These are phyloP conservation scores for Kuschelorhynchus macadamiae DNA, from an alignment of 2,888 invertebrate genomes.

Conservation along the genomic window DNA sequence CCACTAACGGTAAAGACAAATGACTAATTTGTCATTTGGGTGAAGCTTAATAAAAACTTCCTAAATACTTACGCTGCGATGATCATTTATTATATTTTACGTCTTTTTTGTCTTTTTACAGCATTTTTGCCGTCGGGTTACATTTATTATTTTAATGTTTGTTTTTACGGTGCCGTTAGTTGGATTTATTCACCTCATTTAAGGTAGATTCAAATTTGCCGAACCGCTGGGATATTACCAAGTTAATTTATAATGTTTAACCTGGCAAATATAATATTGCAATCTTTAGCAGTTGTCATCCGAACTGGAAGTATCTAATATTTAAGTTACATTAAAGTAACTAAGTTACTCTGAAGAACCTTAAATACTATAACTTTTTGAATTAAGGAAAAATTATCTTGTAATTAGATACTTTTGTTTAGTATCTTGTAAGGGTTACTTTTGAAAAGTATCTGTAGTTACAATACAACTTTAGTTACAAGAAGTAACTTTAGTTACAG, in stretches of 20 bases:
- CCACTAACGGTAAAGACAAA: conserved; percentile 43
- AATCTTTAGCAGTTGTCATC: too few relatives aligned
- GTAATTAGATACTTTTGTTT: too few relatives aligned
- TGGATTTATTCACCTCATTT: conserved; percentile 45
- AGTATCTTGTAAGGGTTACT: too few relatives aligned
- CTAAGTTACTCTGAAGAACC: too few relatives aligned
- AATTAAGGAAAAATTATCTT: too few relatives aligned
- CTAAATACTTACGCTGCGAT: conserved; percentile 49
- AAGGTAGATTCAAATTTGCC: conserved; percentile 38
- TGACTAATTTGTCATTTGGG: conserved; percentile 50
- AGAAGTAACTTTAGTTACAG: too few relatives aligned
- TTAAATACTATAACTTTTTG: too few relatives aligned
- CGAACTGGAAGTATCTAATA: too few relatives aligned
- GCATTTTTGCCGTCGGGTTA: conserved; percentile 44
- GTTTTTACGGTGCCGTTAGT: conserved; percentile 46
- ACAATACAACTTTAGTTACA: too few relatives aligned
- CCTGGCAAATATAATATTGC: too few relatives aligned
- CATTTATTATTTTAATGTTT: conserved; percentile 51
- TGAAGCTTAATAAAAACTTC: conserved; percentile 51
- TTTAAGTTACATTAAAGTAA: too few relatives aligned
- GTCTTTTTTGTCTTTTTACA: conserved; percentile 44
- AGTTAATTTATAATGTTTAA: conserved; percentile 34
- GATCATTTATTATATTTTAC: conserved; percentile 50
- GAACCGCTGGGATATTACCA: conserved; percentile 22
- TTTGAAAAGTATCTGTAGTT: too few relatives aligned